Evolutionary conservation across 1,140 invertebrate species (phyloP).

Genomic region (Trialeurodes vaporariorum): DNA sequence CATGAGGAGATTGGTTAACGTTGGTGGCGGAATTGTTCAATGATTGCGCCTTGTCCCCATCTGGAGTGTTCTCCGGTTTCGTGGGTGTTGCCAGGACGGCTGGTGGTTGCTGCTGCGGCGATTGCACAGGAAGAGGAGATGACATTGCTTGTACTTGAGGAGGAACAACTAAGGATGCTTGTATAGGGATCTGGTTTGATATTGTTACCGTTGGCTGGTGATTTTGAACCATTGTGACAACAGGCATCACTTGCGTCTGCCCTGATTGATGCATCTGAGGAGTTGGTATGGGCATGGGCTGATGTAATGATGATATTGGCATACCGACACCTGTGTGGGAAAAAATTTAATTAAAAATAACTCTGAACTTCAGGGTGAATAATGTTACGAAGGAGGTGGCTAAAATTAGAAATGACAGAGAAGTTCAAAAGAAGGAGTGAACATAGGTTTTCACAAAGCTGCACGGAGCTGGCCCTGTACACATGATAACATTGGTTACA

Average conservation of each 20-base stretch:
- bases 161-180: not conserved
- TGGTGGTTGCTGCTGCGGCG: not conserved
- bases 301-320: not conserved
- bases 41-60: not conserved
- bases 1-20: not conserved
- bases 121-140: not conserved
- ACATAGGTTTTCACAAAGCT: too few relatives aligned
- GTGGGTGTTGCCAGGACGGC: not conserved
- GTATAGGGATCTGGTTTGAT: not conserved
- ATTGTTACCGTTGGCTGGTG: not conserved
- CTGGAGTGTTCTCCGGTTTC: not conserved
- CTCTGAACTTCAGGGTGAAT: too few relatives aligned
- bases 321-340: not conserved
- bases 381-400: too few relatives aligned
- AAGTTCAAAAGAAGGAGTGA: too few relatives aligned
- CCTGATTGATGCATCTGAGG: not conserved
- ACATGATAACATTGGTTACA: too few relatives aligned
- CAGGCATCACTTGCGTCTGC: not conserved
- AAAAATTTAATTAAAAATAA: too few relatives aligned
- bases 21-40: not conserved
- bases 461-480: too few relatives aligned
- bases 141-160: not conserved
- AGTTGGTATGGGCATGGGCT: not conserved
- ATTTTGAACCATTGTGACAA: not conserved
- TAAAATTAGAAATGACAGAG: too few relatives aligned